Base-by-base conservation (phyloP, 2,113 vertebrate genomes). In the Cyprinodon tularosa region DNA sequence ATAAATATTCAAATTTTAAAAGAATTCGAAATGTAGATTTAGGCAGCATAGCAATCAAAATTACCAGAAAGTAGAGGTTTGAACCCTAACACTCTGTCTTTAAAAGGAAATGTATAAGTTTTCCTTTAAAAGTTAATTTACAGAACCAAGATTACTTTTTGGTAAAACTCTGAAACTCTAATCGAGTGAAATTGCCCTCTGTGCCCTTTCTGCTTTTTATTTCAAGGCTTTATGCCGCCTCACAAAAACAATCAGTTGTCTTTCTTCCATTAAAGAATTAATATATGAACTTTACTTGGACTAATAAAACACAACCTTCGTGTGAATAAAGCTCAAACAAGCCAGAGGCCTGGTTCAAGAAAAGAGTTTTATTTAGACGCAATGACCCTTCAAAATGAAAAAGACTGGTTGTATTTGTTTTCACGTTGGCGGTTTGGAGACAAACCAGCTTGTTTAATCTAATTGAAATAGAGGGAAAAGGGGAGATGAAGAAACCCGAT, bases 391-490 rank as follows among this genome's bases (percentile, higher is more conserved):
- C 22, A 72, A 69, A 75, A 59, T 40, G 5, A 42, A 61, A 48
- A 15, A 3, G 13, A 3, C 11, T 14, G 62, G 15, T 63, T 20
- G 11, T 37, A 42, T 71, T 61, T 60, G n/a, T 70, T 60, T 60
- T 40, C 12, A 69, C n/a, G 22, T 14, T 20, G n/a, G 67, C 53
- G 63, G 37, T 48, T 12, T 66, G 37, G 63, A 64, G 42, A 69
- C 2, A 63, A 86, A 65, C 71, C 50, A 17, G 3, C 40, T 57
- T 5, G 8, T 36, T 72, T 72, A 77, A 29, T 22, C 64, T 11
- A 6, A 66, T 17, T 62, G 72, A 72, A 80, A 64, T 2, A 57
- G 15, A 48, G 13, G 1, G n/a, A 71, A 62, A 50, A 14, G 68
- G 57, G 12, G 3, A 40, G 10, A 29, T 13, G 45, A 72, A 66